A percentile compares a stretch with the other conserved stretches of the same genome.
These are phyloP conservation scores for Pomatostomus ruficeps DNA, from an alignment of 2,113 vertebrate genomes.

Conservation along the genomic window DNA sequence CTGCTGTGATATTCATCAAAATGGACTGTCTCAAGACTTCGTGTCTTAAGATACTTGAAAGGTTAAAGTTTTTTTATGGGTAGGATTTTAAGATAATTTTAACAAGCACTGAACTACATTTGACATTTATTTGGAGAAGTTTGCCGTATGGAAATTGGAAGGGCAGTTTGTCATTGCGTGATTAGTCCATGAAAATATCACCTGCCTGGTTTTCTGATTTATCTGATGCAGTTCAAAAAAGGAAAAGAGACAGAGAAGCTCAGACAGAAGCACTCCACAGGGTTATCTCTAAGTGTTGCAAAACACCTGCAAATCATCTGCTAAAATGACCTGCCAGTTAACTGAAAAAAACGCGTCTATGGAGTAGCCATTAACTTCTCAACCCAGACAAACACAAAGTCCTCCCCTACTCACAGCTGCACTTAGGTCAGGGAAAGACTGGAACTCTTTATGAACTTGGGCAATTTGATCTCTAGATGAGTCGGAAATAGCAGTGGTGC, in stretches of 20 bases:
- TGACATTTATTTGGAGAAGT: not conserved
- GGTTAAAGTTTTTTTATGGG: not conserved
- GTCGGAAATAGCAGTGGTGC: not conserved
- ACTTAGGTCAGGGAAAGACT: not conserved
- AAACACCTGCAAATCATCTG: constrained; percentile 49
- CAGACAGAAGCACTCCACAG: not conserved
- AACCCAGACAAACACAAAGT: not conserved
- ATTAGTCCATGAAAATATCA: not conserved
- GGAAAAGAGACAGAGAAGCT: not conserved
- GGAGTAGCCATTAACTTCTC: constrained; percentile 24
- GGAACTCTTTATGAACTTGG: not conserved
- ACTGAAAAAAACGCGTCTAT: not conserved
- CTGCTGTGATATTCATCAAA: not conserved
- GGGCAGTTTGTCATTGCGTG: not conserved
- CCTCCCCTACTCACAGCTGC: not conserved
- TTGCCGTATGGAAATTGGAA: not conserved
- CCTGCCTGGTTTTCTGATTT: constrained; percentile 7
- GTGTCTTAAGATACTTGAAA: not conserved
- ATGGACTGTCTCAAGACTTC: not conserved
- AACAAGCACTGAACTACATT: not conserved
- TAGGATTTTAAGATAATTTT: not conserved
- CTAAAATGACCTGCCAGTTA: constrained; percentile 44
- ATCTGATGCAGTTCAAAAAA: not conserved
- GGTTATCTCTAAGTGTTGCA: constrained; percentile 28
- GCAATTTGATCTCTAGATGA: not conserved